A percentile compares a stretch with the other conserved stretches of the same genome.
These are phyloP conservation scores for Peromyscus californicus DNA, from an alignment of 2,113 vertebrate genomes.

Conservation along the genomic window DNA sequence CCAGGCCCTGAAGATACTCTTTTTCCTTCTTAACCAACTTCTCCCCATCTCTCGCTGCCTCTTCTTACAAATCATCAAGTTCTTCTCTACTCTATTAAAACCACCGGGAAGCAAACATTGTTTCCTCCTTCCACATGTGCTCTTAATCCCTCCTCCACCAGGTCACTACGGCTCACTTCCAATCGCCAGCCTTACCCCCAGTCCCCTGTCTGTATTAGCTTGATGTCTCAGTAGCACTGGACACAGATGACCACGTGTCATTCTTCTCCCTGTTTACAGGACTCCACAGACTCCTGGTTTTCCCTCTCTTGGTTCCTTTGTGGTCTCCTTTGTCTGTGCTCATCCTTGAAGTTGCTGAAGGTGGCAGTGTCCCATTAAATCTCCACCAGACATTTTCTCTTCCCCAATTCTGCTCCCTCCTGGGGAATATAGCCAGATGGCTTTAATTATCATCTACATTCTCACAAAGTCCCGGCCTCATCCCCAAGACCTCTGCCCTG, in stretches of 20 bases:
- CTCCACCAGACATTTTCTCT: background rate
- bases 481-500: background rate
- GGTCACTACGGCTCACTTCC: background rate
- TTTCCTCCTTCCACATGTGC: background rate
- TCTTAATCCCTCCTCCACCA: no score
- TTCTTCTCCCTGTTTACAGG: background rate
- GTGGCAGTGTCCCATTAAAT: background rate
- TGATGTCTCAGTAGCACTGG: background rate
- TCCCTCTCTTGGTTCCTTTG: background rate
- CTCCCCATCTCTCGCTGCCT: background rate
- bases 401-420: background rate
- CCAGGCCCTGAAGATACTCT: background rate
- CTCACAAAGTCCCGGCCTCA: background rate
- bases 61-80: background rate
- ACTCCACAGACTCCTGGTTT: background rate
- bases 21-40: background rate
- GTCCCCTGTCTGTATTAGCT: background rate
- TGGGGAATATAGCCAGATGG: background rate
- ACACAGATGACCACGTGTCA: background rate
- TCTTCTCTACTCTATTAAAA: background rate
- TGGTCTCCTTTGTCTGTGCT: background rate
- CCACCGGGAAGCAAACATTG: background rate
- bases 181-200: no score
- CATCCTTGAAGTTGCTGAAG: background rate
- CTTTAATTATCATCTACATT: background rate